Evolutionary conservation across 2,113 vertebrate genomes (phyloP).

Genomic region (Lanius collurio): DNA sequence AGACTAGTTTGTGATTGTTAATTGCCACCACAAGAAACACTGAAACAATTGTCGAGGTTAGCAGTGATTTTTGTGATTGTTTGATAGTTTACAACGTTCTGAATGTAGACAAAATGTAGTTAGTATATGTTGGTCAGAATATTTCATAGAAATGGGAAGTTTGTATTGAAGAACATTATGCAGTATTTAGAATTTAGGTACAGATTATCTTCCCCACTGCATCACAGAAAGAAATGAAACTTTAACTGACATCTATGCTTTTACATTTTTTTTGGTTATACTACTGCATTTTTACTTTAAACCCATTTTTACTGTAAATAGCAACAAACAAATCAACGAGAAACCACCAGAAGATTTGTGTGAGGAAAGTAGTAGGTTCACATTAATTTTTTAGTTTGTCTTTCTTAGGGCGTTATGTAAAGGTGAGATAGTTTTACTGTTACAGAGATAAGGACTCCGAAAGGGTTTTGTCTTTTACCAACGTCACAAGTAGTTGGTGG

Average conservation of each 20-base stretch:
- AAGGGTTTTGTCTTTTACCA: neutral
- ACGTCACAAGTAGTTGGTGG: neutral
- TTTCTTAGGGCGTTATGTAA: neutral
- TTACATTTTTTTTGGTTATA: neutral
- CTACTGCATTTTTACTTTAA: neutral
- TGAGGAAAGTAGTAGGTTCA: neutral
- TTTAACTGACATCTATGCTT: neutral
- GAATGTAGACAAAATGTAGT: neutral
- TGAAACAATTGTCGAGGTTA: neutral
- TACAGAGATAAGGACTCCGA: neutral
- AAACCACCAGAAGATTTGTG: neutral
- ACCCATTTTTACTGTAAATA: neutral
- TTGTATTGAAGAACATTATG: neutral
- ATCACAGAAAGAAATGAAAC: neutral
- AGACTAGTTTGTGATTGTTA: neutral
- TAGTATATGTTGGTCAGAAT: neutral
- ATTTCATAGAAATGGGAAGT: neutral
- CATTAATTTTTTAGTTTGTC: neutral
- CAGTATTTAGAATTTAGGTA: neutral
- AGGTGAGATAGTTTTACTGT: neutral
- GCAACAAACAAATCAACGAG: neutral
- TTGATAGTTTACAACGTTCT: neutral
- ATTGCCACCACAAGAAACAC: neutral
- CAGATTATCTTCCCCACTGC: neutral
- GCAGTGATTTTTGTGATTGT: neutral